Evolutionary conservation across 2,113 vertebrate species (phyloP).

Genomic region (Amazona vittata): DNA sequence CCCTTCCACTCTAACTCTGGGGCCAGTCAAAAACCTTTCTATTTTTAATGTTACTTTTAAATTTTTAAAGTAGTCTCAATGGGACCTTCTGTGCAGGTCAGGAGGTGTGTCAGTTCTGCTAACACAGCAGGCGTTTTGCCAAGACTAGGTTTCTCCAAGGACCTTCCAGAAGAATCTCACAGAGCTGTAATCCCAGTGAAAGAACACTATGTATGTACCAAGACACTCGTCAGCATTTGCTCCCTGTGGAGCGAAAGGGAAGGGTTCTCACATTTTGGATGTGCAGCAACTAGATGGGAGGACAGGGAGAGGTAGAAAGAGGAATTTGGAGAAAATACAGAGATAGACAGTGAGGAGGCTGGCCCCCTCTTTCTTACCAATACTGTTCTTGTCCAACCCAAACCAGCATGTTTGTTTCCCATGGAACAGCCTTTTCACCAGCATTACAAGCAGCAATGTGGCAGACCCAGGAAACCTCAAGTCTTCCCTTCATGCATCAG

Average conservation of each 20-base stretch:
- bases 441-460: background rate
- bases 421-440: background rate
- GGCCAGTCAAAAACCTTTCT: background rate
- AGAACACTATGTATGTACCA: background rate
- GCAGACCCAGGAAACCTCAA: background rate
- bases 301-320: background rate
- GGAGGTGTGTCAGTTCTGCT: background rate
- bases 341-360: background rate
- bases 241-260: background rate
- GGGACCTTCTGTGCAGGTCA: background rate
- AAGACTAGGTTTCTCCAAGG: background rate
- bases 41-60: constrained; percentile 17
- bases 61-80: background rate
- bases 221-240: background rate
- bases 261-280: background rate
- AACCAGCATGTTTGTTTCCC: background rate
- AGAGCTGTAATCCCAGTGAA: background rate
- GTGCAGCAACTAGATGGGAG: background rate
- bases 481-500: background rate
- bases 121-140: background rate
- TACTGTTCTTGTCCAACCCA: background rate
- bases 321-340: background rate
- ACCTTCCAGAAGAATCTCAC: background rate
- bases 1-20: background rate
- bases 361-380: background rate